A percentile compares a stretch with the other conserved stretches of the same genome.
phyloP scores from a whole-genome alignment of 2,797 vertebrate genomes.

The Chanos chanos region DNA sequence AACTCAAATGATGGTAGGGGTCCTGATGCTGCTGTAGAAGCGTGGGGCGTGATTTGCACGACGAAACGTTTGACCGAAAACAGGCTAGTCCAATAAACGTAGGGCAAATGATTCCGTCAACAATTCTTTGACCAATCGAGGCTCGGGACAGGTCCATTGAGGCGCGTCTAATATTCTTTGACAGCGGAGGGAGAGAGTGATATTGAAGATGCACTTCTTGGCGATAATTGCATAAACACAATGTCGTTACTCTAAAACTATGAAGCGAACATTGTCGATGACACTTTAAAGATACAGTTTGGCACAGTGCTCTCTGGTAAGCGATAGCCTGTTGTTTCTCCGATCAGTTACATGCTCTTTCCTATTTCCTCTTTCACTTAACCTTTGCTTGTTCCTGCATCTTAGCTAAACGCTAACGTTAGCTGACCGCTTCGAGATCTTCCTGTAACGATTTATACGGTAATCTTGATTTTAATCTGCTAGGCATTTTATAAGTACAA shows the following conservation, averaged over 20 bases:
- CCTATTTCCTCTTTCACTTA: conserved; percentile 1
- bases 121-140: conserved; percentile 13
- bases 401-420: too few species aligned
- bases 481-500: too few species aligned
- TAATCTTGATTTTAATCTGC: too few species aligned
- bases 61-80: background rate
- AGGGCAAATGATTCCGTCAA: background rate
- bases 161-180: conserved; percentile 13
- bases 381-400: background rate
- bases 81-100: conserved; percentile 10
- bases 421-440: too few species aligned
- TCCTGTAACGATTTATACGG: too few species aligned
- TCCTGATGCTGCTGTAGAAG: conserved; percentile 31
- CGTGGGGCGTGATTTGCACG: background rate
- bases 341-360: conserved; percentile 1
- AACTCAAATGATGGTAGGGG: background rate
- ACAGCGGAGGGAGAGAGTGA: conserved; percentile 31
- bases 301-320: conserved; percentile 37
- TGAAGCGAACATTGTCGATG: too few species aligned
- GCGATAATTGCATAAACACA: too few species aligned
- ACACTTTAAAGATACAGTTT: too few species aligned
- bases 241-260: too few species aligned
- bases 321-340: background rate
- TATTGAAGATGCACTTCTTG: conserved; percentile 10
- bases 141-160: background rate